Evolutionary conservation across 2,113 vertebrate genomes (phyloP), one percentile per base, ranked within the genome.

Genomic region (Brienomyrus brachyistius): DNA sequence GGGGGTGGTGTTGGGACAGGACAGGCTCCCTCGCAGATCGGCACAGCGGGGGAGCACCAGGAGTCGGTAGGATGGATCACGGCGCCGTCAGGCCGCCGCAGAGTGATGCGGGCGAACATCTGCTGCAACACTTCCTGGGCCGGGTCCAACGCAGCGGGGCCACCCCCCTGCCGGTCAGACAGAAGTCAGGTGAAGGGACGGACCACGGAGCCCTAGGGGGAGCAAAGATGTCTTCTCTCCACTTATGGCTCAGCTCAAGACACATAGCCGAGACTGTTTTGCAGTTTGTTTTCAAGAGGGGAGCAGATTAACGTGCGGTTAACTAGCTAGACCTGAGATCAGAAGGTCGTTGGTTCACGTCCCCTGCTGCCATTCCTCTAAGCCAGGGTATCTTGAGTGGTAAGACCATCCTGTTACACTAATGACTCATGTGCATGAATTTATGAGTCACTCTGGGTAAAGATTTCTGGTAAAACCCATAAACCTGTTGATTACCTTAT

Each of bases 11-110:
- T 84, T 48, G 45, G 45, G 82, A 48, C 43, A 47, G 82, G 19
- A 84, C 82, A 84, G 82, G 40, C 23, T 47, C 43, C 45, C 45
- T 45, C 13, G 23, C 82, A 47, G 43, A 48, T 40, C 82, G 19
- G 45, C 45, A 48, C 82, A 27, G 87, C 5, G n/a, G 62, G 59
- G 62, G 56, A 51, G 51, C 66, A 9, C 17, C n/a, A 27, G 27
- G n/a, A 54, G 85, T 27, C 50, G 35, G 83, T 43, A 70, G n/a
- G 48, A 90, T 62, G 48, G 89, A 90, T 86, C 17, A 45, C 19
- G 62, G 83, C 11, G 47, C 89, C 59, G 83, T 66, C 59, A 86
- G 43, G 84, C 50, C 17, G 62, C 45, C 27, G 56, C 89, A 90
- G 83, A 40, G 45, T 45, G 80, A 89, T 80, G 80, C 43, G 45